Conservation (phyloP, 2,113 vertebrate genomes). For the Laterallus jamaicensis region DNA sequence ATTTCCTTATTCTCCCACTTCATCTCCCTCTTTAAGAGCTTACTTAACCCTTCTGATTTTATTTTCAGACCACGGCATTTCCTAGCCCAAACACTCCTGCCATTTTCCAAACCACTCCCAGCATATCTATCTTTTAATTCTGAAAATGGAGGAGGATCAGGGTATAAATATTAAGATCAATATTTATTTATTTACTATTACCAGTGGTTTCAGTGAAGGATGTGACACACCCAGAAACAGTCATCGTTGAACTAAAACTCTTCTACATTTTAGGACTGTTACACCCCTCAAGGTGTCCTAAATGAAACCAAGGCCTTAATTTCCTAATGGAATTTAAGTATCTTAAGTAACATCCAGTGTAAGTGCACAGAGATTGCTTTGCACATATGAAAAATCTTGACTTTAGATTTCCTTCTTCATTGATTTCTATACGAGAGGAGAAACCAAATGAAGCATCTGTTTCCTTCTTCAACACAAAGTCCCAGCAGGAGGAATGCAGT, state of each 20-base stretch:
- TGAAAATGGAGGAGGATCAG: background rate
- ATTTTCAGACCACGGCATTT: background rate
- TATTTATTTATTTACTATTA: background rate
- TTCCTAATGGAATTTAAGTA: background rate
- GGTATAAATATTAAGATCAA: background rate
- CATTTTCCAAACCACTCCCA: background rate
- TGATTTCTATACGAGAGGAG: background rate
- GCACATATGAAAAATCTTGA: background rate
- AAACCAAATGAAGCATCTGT: background rate
- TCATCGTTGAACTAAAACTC: background rate
- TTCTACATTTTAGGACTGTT: background rate
- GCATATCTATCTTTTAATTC: background rate
- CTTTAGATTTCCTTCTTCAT: background rate
- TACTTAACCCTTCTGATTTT: background rate
- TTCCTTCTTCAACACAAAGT: background rate
- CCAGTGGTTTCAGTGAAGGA: background rate
- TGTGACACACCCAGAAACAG: background rate
- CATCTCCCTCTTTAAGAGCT: background rate
- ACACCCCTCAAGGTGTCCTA: rapidly evolving
- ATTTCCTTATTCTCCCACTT: background rate
- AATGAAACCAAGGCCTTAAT: background rate
- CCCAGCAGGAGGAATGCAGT: background rate
- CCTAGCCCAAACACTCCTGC: background rate
- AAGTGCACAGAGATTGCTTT: background rate
- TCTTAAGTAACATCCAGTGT: background rate